A percentile compares a stretch with the other conserved stretches of the same genome.
These are phyloP conservation scores for Ibycter americanus DNA, from an alignment of 2,797 vertebrate genomes.

Conservation along the genomic window DNA sequence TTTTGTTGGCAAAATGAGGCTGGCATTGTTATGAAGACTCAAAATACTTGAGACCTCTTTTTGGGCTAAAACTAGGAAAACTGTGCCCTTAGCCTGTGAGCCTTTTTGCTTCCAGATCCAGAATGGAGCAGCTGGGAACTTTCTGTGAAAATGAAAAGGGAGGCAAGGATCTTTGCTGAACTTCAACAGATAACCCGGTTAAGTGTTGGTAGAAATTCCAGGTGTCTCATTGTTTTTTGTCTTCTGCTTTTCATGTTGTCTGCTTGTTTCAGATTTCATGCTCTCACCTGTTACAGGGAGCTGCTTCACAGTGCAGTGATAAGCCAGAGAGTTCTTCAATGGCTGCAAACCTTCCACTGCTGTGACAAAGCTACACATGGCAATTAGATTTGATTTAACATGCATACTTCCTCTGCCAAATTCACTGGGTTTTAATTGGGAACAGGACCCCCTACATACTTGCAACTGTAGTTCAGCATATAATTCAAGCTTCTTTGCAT, in stretches of 20 bases:
- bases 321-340: neutral
- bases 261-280: neutral
- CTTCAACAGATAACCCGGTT: neutral
- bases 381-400: neutral
- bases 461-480: neutral
- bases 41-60: neutral
- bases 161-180: neutral
- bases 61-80: neutral
- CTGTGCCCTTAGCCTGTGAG: neutral
- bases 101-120: neutral
- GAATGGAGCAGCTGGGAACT: neutral
- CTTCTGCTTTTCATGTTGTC: neutral
- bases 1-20: neutral
- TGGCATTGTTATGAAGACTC: neutral
- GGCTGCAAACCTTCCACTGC: neutral
- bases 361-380: neutral
- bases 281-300: neutral
- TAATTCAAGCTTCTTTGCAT: neutral
- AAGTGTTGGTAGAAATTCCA: neutral
- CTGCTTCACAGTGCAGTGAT: neutral
- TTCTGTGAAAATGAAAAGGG: neutral
- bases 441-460: neutral
- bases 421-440: constrained; percentile 6
- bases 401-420: neutral
- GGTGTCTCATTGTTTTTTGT: neutral